A percentile compares a stretch with the other conserved stretches of the same genome.
phyloP scores from a whole-genome alignment of 2,888 invertebrate genomes.

The Synanthedon formicaeformis region DNA sequence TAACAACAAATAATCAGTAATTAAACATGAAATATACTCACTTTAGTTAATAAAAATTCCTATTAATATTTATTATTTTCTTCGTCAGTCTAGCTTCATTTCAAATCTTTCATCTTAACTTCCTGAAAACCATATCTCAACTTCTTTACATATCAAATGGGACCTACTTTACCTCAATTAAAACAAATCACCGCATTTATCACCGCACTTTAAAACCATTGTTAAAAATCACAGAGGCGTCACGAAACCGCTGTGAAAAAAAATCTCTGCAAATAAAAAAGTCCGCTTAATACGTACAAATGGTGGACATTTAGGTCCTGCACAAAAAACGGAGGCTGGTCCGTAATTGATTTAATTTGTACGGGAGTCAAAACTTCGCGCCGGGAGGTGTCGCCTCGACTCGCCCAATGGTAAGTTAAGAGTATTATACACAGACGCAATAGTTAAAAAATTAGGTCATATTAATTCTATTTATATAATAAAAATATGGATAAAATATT shows the following conservation, averaged over 20 bases:
- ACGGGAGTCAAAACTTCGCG: constrained; percentile 46
- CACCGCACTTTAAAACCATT: neutral
- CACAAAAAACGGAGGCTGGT: constrained; percentile 40
- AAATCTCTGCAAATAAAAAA: constrained; percentile 28
- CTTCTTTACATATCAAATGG: neutral
- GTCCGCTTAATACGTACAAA: constrained; percentile 47
- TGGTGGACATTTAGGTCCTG: constrained; percentile 36
- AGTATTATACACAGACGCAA: constrained; percentile 3
- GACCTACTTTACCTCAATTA: neutral
- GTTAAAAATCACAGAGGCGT: neutral
- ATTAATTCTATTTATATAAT: no score
- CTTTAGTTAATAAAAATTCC: no score
- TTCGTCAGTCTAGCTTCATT: no score
- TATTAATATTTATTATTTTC: no score
- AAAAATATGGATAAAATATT: no score
- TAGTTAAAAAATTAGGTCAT: no score
- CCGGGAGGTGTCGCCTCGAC: constrained; percentile 25
- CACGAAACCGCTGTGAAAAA: neutral
- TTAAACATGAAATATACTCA: no score
- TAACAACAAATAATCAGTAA: no score
- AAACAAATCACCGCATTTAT: neutral
- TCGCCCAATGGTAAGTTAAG: constrained; percentile 10
- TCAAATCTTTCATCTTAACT: no score
- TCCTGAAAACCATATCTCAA: no score
- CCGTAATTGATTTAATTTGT: constrained; percentile 68